Base-by-base conservation (phyloP, 2,888 invertebrate species). In the Euplexia lucipara region DNA sequence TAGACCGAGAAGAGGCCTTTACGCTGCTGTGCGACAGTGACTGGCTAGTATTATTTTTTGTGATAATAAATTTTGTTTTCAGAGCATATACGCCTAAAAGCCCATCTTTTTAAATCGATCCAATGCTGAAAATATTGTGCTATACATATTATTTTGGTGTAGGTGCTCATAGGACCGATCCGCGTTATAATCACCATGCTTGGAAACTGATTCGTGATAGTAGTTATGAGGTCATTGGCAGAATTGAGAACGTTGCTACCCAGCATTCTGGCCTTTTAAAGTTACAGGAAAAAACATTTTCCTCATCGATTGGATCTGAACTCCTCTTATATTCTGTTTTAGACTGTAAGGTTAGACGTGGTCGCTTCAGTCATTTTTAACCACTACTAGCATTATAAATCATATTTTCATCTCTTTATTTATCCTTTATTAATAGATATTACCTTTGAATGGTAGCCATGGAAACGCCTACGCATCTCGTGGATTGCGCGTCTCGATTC, bases 391-490 rank as follows among this genome's bases (percentile, higher is more conserved):
- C 26, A 41, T 37, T 37, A 60, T 65, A 44, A 62, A 51, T 57
- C 34, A 66, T 56, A 41, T 59, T 62, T 34, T 64, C 61, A 56
- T 44, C 30, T 12, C 35, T 71, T 26, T 79, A 78, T 83, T 81
- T 77, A 79, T 79, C 44, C n/a, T 47, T 45, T 66, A 87, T 84
- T 87, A 89, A 89, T 86, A 86, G 84, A 66, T 67, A 73, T 72
- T 76, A 64, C 70, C 78, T 78, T 73, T 75, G 75, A 78, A 74
- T 78, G 82, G 86, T 88, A 82, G 85, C 86, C 78, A 81, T 83
- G 71, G 84, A 83, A 83, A 88, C 89, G 80, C 92, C 92, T 84
- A 91, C 91, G 86, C 86, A 80, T 87, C 84, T 71, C 67, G 71
- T 73, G 78, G 78, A 70, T 74, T 75, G 83, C 73, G 77, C 75